These are phyloP conservation scores for Petromus typicus DNA, from an alignment of 2,113 vertebrate species.

Conservation along the genomic window DNA sequence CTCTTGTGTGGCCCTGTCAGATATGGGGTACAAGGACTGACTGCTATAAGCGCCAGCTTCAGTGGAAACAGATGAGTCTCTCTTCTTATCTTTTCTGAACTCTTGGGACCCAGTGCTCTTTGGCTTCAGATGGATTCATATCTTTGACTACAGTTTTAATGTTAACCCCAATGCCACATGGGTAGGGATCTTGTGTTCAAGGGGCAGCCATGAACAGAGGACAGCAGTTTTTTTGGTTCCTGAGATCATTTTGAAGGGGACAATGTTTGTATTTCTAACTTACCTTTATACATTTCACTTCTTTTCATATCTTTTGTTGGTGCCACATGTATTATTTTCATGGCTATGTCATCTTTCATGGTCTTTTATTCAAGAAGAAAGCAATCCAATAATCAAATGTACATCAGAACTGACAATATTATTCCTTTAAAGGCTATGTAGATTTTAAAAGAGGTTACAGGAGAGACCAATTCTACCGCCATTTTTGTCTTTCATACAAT, in stretches of 20 bases:
- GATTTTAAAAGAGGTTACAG: constrained; percentile 64
- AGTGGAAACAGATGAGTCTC: constrained; percentile 50
- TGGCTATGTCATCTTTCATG: neutral
- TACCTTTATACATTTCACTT: constrained; percentile 41
- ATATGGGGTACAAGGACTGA: constrained; percentile 66
- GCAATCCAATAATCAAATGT: constrained; percentile 58
- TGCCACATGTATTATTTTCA: constrained; percentile 50
- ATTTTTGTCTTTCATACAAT: constrained; percentile 31
- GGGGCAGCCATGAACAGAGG: too few species aligned
- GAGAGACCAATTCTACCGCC: constrained; percentile 40
- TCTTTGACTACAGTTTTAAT: constrained; percentile 72
- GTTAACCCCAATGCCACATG: constrained; percentile 60
- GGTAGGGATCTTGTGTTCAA: constrained; percentile 58
- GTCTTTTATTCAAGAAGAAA: constrained; percentile 27
- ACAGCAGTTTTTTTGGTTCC: neutral
- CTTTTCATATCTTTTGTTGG: constrained; percentile 1
- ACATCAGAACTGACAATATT: constrained; percentile 12
- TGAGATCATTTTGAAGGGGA: constrained; percentile 66
- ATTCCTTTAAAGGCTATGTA: constrained; percentile 55
- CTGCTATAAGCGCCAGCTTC: constrained; percentile 65
- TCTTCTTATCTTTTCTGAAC: constrained; percentile 69
- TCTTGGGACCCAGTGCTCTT: constrained; percentile 59
- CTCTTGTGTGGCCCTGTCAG: constrained; percentile 56
- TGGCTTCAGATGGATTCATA: constrained; percentile 56
- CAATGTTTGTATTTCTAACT: constrained; percentile 61